Base-by-base conservation (phyloP, 2,888 invertebrate genomes). In the Hydropsyche betteni region DNA sequence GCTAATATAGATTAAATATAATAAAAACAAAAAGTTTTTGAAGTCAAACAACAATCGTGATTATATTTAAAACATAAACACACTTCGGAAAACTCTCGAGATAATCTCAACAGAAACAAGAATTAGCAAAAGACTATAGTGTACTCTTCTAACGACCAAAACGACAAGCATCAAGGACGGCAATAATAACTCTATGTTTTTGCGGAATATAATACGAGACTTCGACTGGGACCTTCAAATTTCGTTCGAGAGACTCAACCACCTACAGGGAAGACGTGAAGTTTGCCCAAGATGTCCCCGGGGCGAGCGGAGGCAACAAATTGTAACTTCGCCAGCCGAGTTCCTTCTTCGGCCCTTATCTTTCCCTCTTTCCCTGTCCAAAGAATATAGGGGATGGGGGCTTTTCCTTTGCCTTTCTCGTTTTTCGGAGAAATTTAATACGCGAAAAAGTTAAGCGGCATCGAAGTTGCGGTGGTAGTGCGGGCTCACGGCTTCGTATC, bases 261-360 rank as follows among this genome's bases (percentile, higher is more conserved):
- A 10, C 44, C 6, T 44, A 44, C 6, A 44, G 44, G 44, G 44
- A 44, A 44, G 44, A 44, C 44, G 58, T 16, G 58, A 58, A 64
- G 64, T 64, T 64, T 36, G 36, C 36, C 64, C 64, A n/a, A 64
- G 64, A 64, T 64, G 64, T 64, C n/a, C 64, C 64, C 64, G 33
- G 64, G 64, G 64, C 16, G 16, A 16, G 58, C 58, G 16, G 16
- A 58, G 64, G 64, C 64, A 64, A 64, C 64, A 64, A 64, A 64
- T 64, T 64, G 36, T 64, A 64, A 64, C 64, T 64, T 64, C 34
- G 8, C 33, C 24, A 34, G 8, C 33, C 24, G 64, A 64, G 64
- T 64, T 64, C 36, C 64, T 64, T 64, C 36, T n/a, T 24, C 58
- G 12, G 34, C 64, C 64, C 64, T 64, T 64, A 64, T 64, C 64